Percentiles rank a stretch among this genome's conserved stretches.
Evolutionary conservation across 1,140 invertebrate species (phyloP).

Genomic region (Vollenhovia emeryi): DNA sequence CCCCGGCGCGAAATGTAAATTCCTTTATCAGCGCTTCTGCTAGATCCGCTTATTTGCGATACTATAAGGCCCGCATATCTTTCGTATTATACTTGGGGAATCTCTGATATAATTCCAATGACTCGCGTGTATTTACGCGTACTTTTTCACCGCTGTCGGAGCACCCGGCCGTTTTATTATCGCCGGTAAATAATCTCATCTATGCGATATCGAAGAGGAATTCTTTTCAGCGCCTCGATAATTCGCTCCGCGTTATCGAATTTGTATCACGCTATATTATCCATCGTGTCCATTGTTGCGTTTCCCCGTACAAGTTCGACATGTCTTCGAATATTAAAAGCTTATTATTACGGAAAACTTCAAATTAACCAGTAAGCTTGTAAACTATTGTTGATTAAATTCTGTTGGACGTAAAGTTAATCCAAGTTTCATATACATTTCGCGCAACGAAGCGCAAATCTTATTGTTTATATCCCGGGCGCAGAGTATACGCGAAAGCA

Average conservation of each 20-base stretch:
- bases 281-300: no score
- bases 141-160: neutral
- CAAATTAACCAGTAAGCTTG: neutral
- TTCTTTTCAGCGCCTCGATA: neutral
- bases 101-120: slow-evolving; percentile 5
- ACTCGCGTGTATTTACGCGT: neutral
- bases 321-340: neutral
- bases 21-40: slow-evolving; percentile 6
- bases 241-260: neutral
- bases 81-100: slow-evolving; percentile 16
- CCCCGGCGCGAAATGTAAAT: neutral
- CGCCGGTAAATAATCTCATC: neutral
- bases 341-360: neutral
- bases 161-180: neutral
- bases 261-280: neutral
- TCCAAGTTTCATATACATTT: neutral
- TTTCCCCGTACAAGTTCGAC: neutral
- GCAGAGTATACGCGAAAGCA: no score
- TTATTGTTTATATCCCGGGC: no score
- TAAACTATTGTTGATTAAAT: slow-evolving; percentile 2
- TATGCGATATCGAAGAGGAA: slow-evolving; percentile 6
- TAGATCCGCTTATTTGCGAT: slow-evolving; percentile 14
- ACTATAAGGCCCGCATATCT: neutral
- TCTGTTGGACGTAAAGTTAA: neutral
- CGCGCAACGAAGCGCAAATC: no score